These are phyloP conservation scores for Oscheius sp. DNA, from an alignment of 1,140 invertebrate genomes.

Conservation along the genomic window DNA sequence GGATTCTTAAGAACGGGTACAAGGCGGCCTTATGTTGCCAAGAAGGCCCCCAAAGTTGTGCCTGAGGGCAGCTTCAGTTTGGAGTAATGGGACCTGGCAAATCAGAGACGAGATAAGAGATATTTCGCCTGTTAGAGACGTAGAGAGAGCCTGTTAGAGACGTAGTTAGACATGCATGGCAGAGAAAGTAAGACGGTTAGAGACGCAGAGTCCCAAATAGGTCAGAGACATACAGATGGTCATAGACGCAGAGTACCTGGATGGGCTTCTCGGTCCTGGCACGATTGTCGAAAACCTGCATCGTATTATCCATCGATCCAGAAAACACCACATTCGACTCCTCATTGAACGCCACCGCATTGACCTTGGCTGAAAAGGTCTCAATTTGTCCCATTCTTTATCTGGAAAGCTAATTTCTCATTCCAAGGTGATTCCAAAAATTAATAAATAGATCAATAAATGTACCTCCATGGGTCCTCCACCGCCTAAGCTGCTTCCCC, in stretches of 20 bases:
- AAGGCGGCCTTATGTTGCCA: no score
- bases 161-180: neutral
- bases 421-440: no score
- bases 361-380: slow-evolving; percentile 70
- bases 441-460: neutral
- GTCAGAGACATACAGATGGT: neutral
- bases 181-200: no score
- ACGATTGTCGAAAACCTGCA: slow-evolving; percentile 81
- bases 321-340: slow-evolving; percentile 84
- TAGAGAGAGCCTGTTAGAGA: no score
- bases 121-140: no score
- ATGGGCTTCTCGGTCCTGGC: slow-evolving; percentile 74
- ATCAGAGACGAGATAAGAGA: no score
- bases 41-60: no score
- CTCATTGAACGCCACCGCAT: slow-evolving; percentile 86
- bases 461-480: slow-evolving; percentile 76
- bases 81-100: no score
- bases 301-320: slow-evolving; percentile 84
- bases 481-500: slow-evolving; percentile 75
- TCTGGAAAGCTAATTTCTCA: no score
- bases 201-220: no score
- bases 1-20: no score
- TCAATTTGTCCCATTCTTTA: neutral
- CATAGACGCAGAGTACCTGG: slow-evolving; percentile 53
- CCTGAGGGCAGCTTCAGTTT: no score